Base-by-base conservation (phyloP, 2,888 invertebrate species). In the Napeogenes sylphis region DNA sequence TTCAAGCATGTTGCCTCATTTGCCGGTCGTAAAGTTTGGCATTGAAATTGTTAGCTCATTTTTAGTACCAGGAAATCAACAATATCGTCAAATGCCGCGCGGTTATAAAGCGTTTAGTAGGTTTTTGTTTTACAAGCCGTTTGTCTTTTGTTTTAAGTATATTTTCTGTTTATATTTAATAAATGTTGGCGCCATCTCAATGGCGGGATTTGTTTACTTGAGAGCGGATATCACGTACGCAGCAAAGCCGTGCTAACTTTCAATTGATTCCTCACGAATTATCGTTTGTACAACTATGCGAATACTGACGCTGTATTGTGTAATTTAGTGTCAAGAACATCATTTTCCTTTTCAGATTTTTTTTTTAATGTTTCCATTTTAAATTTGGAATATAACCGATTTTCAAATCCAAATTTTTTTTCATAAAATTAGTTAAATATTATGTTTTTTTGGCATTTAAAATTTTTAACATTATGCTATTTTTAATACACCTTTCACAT, bases 11-110 rank as follows among this genome's bases (percentile, higher is more conserved):
- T 77, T 79, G 79, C 81, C 82, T 79, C 79, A 84, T 85, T 82
- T 81, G 76, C 74, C 75, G 77, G 70, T 83, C 84, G 78, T 89
- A 86, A 88, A 87, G 71, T 79, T 75, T 85, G 87, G 80, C 89
- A 88, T 90, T 89, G 89, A 83, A 75, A 80, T 75, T 80, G 83
- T 87, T 85, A 79, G 82, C 79, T 80, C 79, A 79, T 76, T 79
- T 86, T 87, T 84, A 86, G 80, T 77, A 79, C 78, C 81, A 80
- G 87, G 87, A 87, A 87, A 83, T 82, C 75, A 80, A 79, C 78
- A 75, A 74, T 75, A 77, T 77, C 70, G 71, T 75, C 75, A 80
- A 77, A 82, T 77, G 77, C 76, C 75, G 71, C 70, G 67, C 74
- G 72, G 81, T 78, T 82, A 80, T 78, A 79, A 77, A 76, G 77